Evolutionary conservation across 2,113 vertebrate genomes (phyloP), one percentile per base, ranked within the genome.

Genomic region (Amblyopsis rosae): DNA sequence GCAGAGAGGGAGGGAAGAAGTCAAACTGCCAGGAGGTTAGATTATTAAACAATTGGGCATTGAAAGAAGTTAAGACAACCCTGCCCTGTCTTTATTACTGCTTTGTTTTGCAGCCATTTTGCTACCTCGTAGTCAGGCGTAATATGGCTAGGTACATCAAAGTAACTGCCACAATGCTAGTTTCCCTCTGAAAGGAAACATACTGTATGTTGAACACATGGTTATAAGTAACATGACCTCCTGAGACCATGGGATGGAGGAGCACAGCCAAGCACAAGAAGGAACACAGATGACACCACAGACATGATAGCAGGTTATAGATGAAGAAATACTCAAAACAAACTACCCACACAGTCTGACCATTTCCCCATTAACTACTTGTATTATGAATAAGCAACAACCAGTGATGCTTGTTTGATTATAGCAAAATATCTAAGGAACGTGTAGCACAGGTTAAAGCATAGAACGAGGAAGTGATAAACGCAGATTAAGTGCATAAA

Each of bases 251-350:
- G 50, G 41, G 59, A 82, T 82, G 74, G 75, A 84, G 84, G 75
- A 84, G 84, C 71, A 86, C 11, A 51, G 79, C 77, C 62, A 69
- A 76, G 67, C 60, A 70, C 48, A 76, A 35, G 63, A 77, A 77
- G 76, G 77, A 71, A 72, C 60, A 62, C 12, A 54, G 59, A 73
- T 41, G 51, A 69, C 32, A 8, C 35, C 35, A 41, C 65, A 77
- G 8, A 80, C 4, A 81, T 62, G 61, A 48, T 60, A 50, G 35
- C 35, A 41, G 35, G 35, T 41, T 41, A 41, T 41, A 41, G 35
- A 6, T 41, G 1, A 41, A 41, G 35, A 8, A 41, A 41, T 8
- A 41, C 35, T 41, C 7, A 26, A 26, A 26, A 26, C 35, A 41
- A 6, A 5, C 35, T 41, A 26, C 26, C 35, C 4, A 41, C 35